These are phyloP conservation scores for Deroptyus accipitrinus DNA, from an alignment of 2,113 vertebrate genomes.

Conservation along the genomic window DNA sequence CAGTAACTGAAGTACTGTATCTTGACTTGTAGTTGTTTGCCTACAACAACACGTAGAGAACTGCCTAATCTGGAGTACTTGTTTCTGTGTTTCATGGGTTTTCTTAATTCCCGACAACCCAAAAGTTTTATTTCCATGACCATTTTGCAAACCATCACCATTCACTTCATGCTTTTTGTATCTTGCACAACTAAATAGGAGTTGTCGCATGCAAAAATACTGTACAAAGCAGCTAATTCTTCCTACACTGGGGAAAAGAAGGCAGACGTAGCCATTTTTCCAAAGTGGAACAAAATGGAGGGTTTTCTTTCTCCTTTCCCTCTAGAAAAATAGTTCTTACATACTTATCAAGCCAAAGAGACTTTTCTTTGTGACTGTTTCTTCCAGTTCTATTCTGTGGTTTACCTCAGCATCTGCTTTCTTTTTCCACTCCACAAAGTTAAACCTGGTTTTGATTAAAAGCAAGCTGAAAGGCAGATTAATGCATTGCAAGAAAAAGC, in stretches of 20 bases:
- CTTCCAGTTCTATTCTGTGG: not conserved
- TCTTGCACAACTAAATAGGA: not conserved
- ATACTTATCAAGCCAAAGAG: conserved; percentile 29
- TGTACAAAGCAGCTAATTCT: not conserved
- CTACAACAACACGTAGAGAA: not conserved
- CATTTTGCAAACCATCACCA: not conserved
- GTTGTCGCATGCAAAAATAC: not conserved
- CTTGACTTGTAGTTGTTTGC: not conserved
- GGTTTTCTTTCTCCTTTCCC: not conserved
- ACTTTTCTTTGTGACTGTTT: not conserved
- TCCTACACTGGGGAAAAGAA: not conserved
- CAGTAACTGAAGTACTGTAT: not conserved
- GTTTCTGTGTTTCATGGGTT: not conserved
- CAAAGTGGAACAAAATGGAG: not conserved
- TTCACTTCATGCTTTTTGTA: not conserved
- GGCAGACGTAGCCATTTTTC: not conserved
- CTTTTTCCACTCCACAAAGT: not conserved
- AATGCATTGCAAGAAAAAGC: not conserved
- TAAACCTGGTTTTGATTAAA: conserved; percentile 39
- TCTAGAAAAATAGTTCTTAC: not conserved
- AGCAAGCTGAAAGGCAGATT: conserved; percentile 23
- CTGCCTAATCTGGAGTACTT: not conserved
- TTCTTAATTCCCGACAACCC: not conserved
- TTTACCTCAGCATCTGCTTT: conserved; percentile 39
- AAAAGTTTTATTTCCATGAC: not conserved